Conservation (phyloP, 2,888 invertebrate genomes). For the Pterostichus niger region DNA sequence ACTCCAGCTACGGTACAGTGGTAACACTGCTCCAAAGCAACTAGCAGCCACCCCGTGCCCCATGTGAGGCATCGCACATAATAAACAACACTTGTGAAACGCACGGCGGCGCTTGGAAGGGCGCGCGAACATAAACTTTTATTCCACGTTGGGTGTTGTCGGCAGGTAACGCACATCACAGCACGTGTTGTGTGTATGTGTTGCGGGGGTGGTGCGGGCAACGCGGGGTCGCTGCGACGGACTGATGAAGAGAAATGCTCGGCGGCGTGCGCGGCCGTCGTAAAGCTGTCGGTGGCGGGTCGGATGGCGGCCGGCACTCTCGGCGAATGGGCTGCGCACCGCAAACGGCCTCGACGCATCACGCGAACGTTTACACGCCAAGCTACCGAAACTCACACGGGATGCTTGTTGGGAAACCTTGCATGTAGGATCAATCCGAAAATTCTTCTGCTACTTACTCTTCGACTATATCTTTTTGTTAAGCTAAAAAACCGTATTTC, state of each 20-base stretch:
- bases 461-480: too few relatives aligned
- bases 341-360: conserved; percentile 62
- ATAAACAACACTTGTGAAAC: conserved; percentile 52
- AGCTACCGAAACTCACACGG: background rate
- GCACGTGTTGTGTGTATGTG: conserved; percentile 9
- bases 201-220: background rate
- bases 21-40: background rate
- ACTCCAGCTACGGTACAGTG: background rate
- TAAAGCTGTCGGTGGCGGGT: conserved; percentile 74
- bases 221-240: background rate
- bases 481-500: too few relatives aligned
- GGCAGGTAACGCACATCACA: conserved; percentile 41
- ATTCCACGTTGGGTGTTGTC: conserved; percentile 17
- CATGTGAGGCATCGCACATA: conserved; percentile 41
- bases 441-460: too few relatives aligned
- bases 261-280: conserved; percentile 72
- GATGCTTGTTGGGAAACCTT: background rate
- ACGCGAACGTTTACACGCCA: conserved; percentile 34
- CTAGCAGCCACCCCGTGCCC: background rate
- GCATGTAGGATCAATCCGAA: background rate
- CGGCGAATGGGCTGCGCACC: conserved; percentile 3
- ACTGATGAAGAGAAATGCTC: conserved; percentile 75
- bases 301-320: conserved; percentile 71
- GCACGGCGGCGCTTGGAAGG: background rate
- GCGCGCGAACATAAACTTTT: conserved; percentile 45